Evolutionary conservation across 2,888 invertebrate genomes (phyloP).

Genomic region (Oeneis ivallda): DNA sequence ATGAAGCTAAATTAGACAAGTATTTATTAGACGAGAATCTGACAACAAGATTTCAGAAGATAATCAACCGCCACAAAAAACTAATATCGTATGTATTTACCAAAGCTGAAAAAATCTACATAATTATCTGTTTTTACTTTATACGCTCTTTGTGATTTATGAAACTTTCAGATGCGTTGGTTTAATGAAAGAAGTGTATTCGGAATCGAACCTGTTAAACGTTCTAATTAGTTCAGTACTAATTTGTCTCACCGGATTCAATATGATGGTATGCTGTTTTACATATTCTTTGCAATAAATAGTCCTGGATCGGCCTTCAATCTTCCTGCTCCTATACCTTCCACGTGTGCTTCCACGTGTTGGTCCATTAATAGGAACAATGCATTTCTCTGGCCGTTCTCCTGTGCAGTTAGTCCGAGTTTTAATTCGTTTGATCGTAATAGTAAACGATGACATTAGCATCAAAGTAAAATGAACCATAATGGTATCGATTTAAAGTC

Average conservation of each 20-base stretch:
- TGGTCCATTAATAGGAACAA: no score
- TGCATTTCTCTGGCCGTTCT: no score
- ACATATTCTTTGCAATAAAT: not conserved
- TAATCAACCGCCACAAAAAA: slow-evolving; percentile 6
- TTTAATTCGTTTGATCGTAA: no score
- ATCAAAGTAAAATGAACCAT: no score
- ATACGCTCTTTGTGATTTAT: not conserved
- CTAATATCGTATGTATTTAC: slow-evolving; percentile 2
- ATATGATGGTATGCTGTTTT: slow-evolving; percentile 50
- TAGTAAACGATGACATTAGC: no score
- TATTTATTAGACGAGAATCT: slow-evolving; percentile 31
- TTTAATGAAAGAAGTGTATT: slow-evolving; percentile 52
- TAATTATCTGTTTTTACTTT: no score
- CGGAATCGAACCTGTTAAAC: slow-evolving; percentile 56
- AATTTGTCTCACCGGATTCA: slow-evolving; percentile 61
- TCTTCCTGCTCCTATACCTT: no score
- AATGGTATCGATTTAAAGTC: no score
- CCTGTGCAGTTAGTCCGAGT: no score
- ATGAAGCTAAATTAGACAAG: slow-evolving; percentile 1
- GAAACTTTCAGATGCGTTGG: slow-evolving; percentile 53
- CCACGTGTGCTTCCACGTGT: no score
- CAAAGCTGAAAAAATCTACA: not conserved
- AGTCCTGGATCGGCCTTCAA: no score
- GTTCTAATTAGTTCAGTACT: slow-evolving; percentile 55
- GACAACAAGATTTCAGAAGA: not conserved